Conservation (phyloP, 2,888 invertebrate species). For the Pilophorus perplexus region DNA sequence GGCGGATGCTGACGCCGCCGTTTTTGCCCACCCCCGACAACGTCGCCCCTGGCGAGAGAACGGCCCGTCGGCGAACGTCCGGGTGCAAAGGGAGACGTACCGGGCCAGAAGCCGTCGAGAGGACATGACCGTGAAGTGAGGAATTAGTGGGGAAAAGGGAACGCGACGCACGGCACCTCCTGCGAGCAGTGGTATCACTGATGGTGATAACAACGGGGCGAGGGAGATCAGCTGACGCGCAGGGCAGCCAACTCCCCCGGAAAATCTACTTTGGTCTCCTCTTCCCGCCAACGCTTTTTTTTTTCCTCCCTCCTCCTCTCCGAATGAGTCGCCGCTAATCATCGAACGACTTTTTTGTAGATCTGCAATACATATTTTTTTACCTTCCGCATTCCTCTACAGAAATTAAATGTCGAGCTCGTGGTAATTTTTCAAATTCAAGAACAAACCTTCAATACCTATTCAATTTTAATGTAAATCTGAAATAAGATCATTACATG, state of each 20-base stretch:
- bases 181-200: constrained; percentile 8
- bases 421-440: too few species aligned
- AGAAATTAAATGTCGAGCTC: too few species aligned
- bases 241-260: neutral
- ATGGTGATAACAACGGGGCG: constrained; percentile 7
- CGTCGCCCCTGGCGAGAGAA: neutral
- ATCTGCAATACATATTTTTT: too few species aligned
- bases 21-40: neutral
- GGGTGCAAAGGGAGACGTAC: neutral
- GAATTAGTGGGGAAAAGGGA: neutral
- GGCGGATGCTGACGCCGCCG: constrained; percentile 19
- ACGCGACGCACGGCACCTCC: neutral
- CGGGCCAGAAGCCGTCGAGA: constrained; percentile 3
- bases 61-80: neutral
- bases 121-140: constrained; percentile 7
- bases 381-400: too few species aligned
- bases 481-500: too few species aligned
- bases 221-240: constrained; percentile 17
- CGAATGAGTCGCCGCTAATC: too few species aligned
- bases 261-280: neutral
- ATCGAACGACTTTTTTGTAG: too few species aligned
- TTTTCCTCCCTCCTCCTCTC: too few species aligned
- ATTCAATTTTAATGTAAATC: too few species aligned
- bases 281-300: too few species aligned
- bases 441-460: too few species aligned